A percentile compares a stretch with the other conserved stretches of the same genome.
Evolutionary conservation across 2,888 invertebrate genomes (phyloP).

Genomic region (Agriopis marginaria): DNA sequence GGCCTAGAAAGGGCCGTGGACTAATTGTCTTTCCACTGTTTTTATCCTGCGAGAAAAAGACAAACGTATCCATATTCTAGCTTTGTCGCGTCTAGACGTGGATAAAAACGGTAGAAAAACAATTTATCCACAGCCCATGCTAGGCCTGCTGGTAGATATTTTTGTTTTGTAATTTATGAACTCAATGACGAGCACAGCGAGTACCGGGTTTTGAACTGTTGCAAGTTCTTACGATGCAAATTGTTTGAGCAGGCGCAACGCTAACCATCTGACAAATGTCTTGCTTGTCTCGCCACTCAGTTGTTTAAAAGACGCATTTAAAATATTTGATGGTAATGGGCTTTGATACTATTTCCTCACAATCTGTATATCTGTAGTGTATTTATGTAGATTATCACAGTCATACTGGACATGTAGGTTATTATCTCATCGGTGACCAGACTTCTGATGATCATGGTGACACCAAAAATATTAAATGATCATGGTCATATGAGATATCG

Average conservation of each 20-base stretch:
- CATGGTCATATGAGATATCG: neutral
- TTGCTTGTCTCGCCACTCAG: neutral
- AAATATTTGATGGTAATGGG: neutral
- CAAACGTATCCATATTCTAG: too few species aligned
- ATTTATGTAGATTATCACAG: neutral
- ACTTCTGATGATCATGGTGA: neutral
- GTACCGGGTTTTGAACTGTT: neutral
- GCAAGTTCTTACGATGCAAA: neutral
- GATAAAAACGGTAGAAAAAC: too few species aligned
- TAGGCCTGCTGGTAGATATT: too few species aligned
- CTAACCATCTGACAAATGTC: neutral
- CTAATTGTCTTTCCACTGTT: too few species aligned
- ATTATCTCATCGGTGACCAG: too few species aligned
- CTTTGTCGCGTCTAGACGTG: too few species aligned
- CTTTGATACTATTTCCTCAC: neutral
- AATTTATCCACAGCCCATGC: too few species aligned
- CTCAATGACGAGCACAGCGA: neutral
- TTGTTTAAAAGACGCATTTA: neutral
- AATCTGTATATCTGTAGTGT: too few species aligned
- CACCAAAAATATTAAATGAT: neutral
- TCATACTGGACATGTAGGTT: neutral
- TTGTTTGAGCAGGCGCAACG: neutral
- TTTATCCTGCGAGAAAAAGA: too few species aligned
- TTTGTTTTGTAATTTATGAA: neutral
- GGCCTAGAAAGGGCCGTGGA: too few species aligned